Conservation (phyloP, 2,113 vertebrate species). For the Trichechus manatus region DNA sequence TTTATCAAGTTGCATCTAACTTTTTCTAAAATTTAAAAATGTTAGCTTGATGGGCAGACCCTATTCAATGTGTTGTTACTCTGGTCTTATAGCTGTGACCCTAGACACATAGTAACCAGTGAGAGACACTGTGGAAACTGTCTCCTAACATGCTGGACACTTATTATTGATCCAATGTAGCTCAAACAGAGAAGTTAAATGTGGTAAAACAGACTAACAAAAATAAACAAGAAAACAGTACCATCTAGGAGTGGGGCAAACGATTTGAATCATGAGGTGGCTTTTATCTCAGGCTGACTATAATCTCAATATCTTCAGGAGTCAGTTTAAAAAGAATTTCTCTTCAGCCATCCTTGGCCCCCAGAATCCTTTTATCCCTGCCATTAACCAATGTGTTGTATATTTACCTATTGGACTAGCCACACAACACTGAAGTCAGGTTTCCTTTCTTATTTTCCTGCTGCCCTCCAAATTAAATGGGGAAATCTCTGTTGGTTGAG, state of each 20-base stretch:
- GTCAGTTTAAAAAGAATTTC: neutral
- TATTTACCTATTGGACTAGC: neutral
- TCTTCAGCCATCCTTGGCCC: neutral
- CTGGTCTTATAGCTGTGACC: neutral
- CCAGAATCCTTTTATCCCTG: neutral
- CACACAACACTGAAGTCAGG: too few species aligned
- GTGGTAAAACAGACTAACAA: neutral
- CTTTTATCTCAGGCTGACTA: too few species aligned
- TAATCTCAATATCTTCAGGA: neutral
- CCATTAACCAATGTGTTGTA: neutral
- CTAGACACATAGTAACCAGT: neutral
- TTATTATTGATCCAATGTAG: neutral
- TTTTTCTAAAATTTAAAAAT: neutral
- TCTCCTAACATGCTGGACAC: neutral
- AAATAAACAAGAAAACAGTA: neutral
- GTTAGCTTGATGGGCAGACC: too few species aligned
- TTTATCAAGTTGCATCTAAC: neutral
- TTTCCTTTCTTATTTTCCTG: neutral
- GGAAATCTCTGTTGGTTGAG: neutral
- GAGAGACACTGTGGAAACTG: too few species aligned
- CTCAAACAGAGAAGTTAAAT: neutral
- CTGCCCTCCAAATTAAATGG: neutral
- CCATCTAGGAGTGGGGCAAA: neutral
- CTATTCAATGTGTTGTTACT: neutral
- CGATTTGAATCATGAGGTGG: neutral